Conservation (phyloP, 2,113 vertebrate species). For the Mionectes macconnelli region DNA sequence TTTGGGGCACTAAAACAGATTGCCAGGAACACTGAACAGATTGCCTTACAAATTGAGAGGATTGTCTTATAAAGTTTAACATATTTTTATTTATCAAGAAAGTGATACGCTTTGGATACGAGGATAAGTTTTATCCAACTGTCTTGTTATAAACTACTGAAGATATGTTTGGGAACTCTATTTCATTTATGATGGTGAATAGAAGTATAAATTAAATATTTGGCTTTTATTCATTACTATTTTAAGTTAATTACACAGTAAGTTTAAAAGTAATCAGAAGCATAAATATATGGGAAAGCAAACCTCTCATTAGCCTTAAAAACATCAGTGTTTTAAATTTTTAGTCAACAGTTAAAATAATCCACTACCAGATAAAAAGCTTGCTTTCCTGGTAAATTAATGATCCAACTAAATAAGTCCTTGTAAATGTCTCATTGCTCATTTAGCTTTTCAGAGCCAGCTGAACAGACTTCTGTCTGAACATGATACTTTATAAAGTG, state of each 20-base stretch:
- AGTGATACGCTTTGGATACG: not conserved
- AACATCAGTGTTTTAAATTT: not conserved
- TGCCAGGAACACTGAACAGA: not conserved
- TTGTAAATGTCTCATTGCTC: not conserved
- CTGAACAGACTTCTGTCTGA: not conserved
- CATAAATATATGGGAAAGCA: not conserved
- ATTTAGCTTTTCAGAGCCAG: not conserved
- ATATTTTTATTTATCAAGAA: not conserved
- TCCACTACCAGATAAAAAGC: not conserved
- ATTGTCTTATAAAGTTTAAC: not conserved
- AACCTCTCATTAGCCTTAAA: not conserved
- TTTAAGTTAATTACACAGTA: not conserved
- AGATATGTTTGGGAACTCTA: not conserved
- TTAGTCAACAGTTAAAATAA: not conserved
- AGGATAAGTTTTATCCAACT: not conserved
- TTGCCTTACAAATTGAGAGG: not conserved
- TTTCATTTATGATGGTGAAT: not conserved
- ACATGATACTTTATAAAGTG: not conserved
- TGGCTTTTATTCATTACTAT: not conserved
- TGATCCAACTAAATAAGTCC: not conserved
- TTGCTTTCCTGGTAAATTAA: not conserved
- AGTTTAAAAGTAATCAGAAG: not conserved
- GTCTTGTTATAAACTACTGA: not conserved
- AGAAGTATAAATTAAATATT: slow-evolving; percentile 23
- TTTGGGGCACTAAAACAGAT: not conserved